Evolutionary conservation across 2,888 invertebrate species (phyloP), one percentile per base, ranked within the genome.

Genomic region (Cerceris rybyensis): DNA sequence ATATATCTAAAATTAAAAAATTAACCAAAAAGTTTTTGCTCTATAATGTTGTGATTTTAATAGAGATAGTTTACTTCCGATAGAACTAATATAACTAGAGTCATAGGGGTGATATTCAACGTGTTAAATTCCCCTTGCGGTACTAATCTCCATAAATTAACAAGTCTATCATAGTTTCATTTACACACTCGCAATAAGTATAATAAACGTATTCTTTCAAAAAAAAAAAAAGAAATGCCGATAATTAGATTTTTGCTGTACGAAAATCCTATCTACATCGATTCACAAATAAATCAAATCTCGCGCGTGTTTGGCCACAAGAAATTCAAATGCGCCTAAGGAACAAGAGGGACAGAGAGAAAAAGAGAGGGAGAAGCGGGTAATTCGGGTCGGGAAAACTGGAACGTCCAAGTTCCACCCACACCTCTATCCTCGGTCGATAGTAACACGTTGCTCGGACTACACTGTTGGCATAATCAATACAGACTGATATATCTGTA

Each of bases 371-470:
- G 28, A 65, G 78, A 70, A 70, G 73, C 59, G 49, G 71, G 71
- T 67, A 58, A 82, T 77, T 75, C 77, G 76, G 75, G 80, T 76
- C 78, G 82, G 68, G 79, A 81, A 82, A 87, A 85, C 75, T 86
- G 78, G 85, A 87, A 85, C 80, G 84, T 70, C 67, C 75, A 77
- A 85, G 77, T 84, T 84, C 84, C 77, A 75, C 83, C 82, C 75
- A 83, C 84, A 78, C 80, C 82, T 84, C 67, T 82, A 82, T 82
- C 80, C 70, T 46, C 83, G 83, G 84, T 88, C 88, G 86, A 88
- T 87, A 86, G 75, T 78, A 80, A 87, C 83, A 86, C 81, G 83
- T 81, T 73, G 84, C 76, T 82, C 72, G 67, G 73, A 78, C 75
- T 78, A 82, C 70, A 82, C 78, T 66, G 74, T 52, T 75, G 55